Conservation (phyloP, 2,888 invertebrate species). For the Mactromeris polynyma region DNA sequence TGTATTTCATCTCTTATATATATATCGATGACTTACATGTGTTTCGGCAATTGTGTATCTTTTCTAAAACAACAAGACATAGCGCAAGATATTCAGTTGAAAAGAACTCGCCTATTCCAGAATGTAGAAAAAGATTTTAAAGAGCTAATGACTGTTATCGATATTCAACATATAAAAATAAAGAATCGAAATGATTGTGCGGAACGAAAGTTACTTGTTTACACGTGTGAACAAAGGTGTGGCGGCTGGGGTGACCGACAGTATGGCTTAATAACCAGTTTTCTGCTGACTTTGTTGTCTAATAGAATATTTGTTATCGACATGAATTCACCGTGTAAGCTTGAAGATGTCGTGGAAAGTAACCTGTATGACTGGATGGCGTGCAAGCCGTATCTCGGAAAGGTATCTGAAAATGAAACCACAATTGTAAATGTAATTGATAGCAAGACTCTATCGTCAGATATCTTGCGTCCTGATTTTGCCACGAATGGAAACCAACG, state of each 20-base stretch:
- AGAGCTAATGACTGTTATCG: too few relatives aligned
- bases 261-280: slow-evolving; percentile 49
- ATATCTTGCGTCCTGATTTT: neutral
- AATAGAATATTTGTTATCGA: slow-evolving; percentile 49
- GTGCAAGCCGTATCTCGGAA: neutral
- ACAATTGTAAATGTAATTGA: neutral
- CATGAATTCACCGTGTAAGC: slow-evolving; percentile 45
- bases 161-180: too few relatives aligned
- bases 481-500: neutral
- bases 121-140: too few relatives aligned
- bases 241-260: slow-evolving; percentile 57
- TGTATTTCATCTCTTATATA: too few relatives aligned
- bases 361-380: slow-evolving; percentile 50
- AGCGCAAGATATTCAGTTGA: too few relatives aligned
- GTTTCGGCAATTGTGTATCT: too few relatives aligned
- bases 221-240: slow-evolving; percentile 37
- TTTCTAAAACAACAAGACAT: too few relatives aligned
- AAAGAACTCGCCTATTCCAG: too few relatives aligned
- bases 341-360: slow-evolving; percentile 24
- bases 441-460: neutral
- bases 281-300: slow-evolving; percentile 41
- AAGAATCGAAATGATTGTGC: neutral
- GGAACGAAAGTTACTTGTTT: slow-evolving; percentile 19
- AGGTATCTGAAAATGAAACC: neutral
- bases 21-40: too few relatives aligned